Base-by-base conservation (phyloP, 1,140 invertebrate genomes). In the Drosophila athabasca region DNA sequence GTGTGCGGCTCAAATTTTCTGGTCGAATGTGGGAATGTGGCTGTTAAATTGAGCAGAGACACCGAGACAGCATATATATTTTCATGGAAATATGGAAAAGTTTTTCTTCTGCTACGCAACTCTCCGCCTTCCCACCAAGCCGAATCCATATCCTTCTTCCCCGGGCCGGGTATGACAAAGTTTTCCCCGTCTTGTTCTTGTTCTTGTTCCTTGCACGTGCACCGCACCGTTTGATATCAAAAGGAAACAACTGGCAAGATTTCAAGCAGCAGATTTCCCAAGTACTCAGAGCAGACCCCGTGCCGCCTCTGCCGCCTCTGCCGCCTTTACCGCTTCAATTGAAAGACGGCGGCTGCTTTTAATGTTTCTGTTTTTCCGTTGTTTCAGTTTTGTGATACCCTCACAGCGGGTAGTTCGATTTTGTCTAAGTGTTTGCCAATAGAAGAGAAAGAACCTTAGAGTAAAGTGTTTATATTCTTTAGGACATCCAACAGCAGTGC, bases 361-460 rank as follows among this genome's bases (percentile, higher is more conserved):
- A 78, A 85, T 87, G 78, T 67, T 60, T 61, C 66, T 85, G 68
- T 77, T 85, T 76, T 80, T 83, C 57, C 35, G 65, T 69, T 69
- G 51, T 49, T 70, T 69, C 50, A 69, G 53, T 67, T 67, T 60
- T 13, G 13, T 39, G 35, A 1, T 39, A 39, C 35, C 35, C 35
- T 39, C 1, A 13, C 35, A 13, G 35, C 11, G 35, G 35, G 35
- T 39, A 13, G 2, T 5, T 13, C 4, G 2, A 39, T 39, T 26
- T 5, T 19, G 17, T 19, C 17, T 1, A 19, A 19, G 1, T 19
- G 17, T 19, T 19, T 19, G 17, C 17, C 17, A 19, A 19, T n/a
- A 19, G 17, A 19, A 1, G 1, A 19, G 17, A 19, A 19, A 19
- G 17, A 19, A 19, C 17, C 17, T 19, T 19, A 0, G 1, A 24